These are phyloP conservation scores for Buceros bicornis DNA, from an alignment of 2,797 vertebrate species.

Conservation along the genomic window DNA sequence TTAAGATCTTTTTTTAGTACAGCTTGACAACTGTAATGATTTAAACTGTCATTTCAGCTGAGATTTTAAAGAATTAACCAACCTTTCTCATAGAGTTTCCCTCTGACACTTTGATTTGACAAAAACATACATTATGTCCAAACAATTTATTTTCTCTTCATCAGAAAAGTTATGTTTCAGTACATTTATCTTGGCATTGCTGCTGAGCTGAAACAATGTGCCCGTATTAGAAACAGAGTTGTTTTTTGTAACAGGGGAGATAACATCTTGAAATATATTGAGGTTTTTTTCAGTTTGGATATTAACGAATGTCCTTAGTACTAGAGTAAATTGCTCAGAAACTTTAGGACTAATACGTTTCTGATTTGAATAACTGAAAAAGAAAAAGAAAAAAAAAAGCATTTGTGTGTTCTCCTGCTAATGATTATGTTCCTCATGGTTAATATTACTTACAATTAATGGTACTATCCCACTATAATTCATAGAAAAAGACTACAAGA, in stretches of 20 bases:
- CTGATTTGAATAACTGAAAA: neutral
- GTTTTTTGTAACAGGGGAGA: neutral
- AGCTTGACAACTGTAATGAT: neutral
- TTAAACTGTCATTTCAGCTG: neutral
- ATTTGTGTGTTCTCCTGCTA: neutral
- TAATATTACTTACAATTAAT: neutral
- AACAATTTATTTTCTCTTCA: neutral
- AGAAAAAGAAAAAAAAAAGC: fast-evolving
- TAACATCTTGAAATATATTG: neutral
- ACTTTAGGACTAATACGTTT: neutral
- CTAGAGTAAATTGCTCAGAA: neutral
- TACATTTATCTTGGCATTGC: neutral
- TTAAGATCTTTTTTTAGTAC: neutral
- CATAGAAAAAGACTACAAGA: neutral
- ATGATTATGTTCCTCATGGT: neutral
- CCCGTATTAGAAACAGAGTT: neutral
- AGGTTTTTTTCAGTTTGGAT: neutral
- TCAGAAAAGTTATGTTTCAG: neutral
- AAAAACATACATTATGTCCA: neutral
- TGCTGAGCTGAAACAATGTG: neutral
- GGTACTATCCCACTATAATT: neutral
- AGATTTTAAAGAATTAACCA: neutral
- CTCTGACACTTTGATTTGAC: neutral
- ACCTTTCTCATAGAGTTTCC: neutral
- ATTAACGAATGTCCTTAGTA: neutral